Base-by-base conservation (phyloP, 2,888 invertebrate species). In the Nycteola revayana region DNA sequence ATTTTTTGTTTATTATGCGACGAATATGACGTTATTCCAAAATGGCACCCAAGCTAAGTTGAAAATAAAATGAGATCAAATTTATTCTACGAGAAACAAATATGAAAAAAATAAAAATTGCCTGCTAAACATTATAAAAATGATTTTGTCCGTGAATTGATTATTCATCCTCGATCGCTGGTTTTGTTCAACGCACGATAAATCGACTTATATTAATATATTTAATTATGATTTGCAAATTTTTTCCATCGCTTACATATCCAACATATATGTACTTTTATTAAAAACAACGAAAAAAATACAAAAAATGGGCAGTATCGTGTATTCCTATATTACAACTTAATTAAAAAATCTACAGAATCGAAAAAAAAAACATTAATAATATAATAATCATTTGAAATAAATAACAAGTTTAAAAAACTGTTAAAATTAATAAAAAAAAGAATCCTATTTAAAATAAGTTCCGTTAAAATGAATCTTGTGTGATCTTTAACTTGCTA, bases 361-460 rank as follows among this genome's bases (percentile, higher is more conserved):
- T 66, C 62, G 68, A 78, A 72, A 78, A 21, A 38, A 32, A 56
- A 79, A 85, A 87, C 85, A 77, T 80, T 75, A 75, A 80, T 84
- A 83, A 80, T 85, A 75, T 86, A 75, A 86, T 86, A 86, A 85
- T 87, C 87, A 85, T 87, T 86, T 88, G 81, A 87, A 88, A 88
- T 88, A 88, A 88, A 88, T 88, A 88, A 88, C 88, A 87, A 85
- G 76, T 83, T 85, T 80, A 81, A 80, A 79, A 86, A 84, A 82
- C 75, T 83, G 85, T 84, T 87, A 84, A 85, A 73, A 85, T 78
- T 84, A 82, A 83, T 79, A 79, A 81, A n/a, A 81, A 74, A 67
- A 79, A 76, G 66, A 36, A 60, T 67, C 75, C 72, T 80, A 78
- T 66, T 66, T 66, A 62, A 62, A 73, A 78, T 69, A 58, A 40